Evolutionary conservation across 2,797 vertebrate genomes (phyloP).

Genomic region (Catharus ustulatus): DNA sequence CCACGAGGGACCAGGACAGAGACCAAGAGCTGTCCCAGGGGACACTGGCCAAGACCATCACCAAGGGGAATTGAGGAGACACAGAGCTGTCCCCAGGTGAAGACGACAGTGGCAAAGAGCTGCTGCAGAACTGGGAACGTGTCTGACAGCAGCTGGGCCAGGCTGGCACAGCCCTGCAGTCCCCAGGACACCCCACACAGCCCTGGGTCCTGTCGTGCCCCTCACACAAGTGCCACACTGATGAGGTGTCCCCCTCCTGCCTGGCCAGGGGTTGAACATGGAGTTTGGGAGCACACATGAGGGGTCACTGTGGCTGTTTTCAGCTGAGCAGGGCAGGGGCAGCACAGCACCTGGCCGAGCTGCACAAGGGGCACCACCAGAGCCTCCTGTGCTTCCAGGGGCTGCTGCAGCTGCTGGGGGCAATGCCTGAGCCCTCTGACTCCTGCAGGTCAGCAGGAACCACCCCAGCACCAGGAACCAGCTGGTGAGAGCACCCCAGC

Average conservation of each 20-base stretch:
- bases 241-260: no score
- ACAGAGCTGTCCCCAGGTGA: not conserved
- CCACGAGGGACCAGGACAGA: no score
- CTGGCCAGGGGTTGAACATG: no score
- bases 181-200: not conserved
- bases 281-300: not conserved
- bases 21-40: no score
- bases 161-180: not conserved
- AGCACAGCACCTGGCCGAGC: no score
- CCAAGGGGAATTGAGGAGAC: not conserved
- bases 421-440: not conserved
- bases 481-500: not conserved
- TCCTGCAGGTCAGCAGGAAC: no score
- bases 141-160: not conserved
- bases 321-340: not conserved
- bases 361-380: not conserved
- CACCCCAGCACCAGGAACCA: not conserved
- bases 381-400: rapidly evolving
- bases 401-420: no score
- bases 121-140: not conserved
- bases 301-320: not conserved
- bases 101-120: not conserved
- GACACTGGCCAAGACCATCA: not conserved
- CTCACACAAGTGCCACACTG: not conserved
- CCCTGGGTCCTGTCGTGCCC: rapidly evolving